These are phyloP conservation scores for Diadegma fenestrale DNA, from an alignment of 2,888 invertebrate species.

Conservation along the genomic window DNA sequence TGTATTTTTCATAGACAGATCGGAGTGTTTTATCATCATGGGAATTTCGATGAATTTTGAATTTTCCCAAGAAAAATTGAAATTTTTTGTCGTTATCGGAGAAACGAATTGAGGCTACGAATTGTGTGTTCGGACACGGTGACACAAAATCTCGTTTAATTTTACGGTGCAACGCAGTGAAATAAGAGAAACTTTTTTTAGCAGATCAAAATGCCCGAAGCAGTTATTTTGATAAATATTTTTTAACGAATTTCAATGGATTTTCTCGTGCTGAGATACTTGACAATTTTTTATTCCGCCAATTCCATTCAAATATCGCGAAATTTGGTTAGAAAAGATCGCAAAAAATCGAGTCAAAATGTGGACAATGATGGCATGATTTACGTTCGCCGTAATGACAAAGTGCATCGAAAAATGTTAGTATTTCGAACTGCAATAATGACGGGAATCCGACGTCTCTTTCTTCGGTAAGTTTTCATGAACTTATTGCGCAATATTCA, in stretches of 20 bases:
- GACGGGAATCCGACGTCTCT: conserved; percentile 65
- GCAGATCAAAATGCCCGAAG: too few species aligned
- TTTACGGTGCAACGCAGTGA: too few species aligned
- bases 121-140: too few species aligned
- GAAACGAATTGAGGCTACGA: too few species aligned
- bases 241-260: too few species aligned
- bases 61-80: too few species aligned
- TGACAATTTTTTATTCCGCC: background rate
- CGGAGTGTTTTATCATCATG: background rate
- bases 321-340: background rate
- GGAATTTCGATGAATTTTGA: background rate
- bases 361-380: background rate
- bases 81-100: too few species aligned
- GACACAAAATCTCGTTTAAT: too few species aligned
- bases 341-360: background rate
- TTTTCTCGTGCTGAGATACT: background rate
- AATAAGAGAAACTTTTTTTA: too few species aligned
- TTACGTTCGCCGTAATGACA: background rate
- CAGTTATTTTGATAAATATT: too few species aligned
- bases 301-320: background rate
- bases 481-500: background rate
- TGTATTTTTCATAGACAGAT: background rate
- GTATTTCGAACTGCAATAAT: conserved; percentile 35
- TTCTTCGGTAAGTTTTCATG: conserved; percentile 57
- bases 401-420: conserved; percentile 55